Evolutionary conservation across 1,140 invertebrate species (phyloP).

Genomic region (Dreissena polymorpha): DNA sequence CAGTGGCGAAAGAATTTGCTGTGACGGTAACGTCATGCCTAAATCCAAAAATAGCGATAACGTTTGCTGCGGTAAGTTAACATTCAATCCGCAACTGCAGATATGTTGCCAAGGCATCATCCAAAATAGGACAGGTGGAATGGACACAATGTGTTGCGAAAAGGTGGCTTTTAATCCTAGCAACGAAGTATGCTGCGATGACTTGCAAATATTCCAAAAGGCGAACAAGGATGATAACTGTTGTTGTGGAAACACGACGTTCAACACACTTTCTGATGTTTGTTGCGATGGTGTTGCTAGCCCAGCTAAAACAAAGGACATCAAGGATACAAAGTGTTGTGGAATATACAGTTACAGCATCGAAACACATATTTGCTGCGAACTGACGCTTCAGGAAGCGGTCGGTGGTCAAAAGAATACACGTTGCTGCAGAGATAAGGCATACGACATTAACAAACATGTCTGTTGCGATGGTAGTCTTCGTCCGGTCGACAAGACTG

Average conservation of each 20-base stretch:
- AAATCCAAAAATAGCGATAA: conserved; percentile 46
- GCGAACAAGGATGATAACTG: conserved; percentile 47
- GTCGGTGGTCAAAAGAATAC: conserved; percentile 38
- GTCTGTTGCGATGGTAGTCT: conserved; percentile 49
- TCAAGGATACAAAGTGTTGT: conserved; percentile 49
- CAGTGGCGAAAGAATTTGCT: conserved; percentile 26
- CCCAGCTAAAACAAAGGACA: conserved; percentile 12
- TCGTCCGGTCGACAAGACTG: conserved; percentile 31
- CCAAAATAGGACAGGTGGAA: conserved; percentile 17
- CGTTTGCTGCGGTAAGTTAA: conserved; percentile 44
- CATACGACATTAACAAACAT: conserved; percentile 39
- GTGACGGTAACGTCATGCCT: conserved; percentile 24
- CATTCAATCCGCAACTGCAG: conserved; percentile 39
- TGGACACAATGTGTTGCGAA: conserved; percentile 36
- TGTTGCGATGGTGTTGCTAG: conserved; percentile 39
- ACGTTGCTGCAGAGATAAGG: conserved; percentile 28
- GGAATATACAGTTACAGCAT: conserved; percentile 30
- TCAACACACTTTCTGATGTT: conserved; percentile 29
- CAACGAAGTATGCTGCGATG: conserved; percentile 43
- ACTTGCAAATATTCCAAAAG: conserved; percentile 40
- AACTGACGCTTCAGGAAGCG: conserved; percentile 36
- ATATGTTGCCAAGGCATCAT: conserved; percentile 45
- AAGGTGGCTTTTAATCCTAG: conserved; percentile 11
- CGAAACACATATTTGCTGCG: conserved; percentile 46
- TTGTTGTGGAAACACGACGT: conserved; percentile 52